Evolutionary conservation across 2,113 vertebrate species (phyloP), one percentile per base, ranked within the genome.

Genomic region (Hystrix cristata): DNA sequence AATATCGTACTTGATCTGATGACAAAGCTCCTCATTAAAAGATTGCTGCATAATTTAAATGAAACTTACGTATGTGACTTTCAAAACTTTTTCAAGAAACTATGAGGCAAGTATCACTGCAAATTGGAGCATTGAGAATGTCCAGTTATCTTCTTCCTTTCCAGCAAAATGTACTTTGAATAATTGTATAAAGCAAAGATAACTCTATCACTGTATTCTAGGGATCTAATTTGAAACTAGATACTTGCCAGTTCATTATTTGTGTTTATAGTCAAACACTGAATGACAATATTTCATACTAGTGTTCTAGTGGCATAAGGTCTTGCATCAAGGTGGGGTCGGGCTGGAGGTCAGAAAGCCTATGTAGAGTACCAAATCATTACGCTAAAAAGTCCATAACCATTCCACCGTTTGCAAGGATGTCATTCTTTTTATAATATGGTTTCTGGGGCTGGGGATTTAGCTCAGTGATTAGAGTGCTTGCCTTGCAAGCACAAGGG

Each of bases 41-140:
- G 96, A 95, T 97, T 97, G 98, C 98, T 98, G 98, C 98, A 95
- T 98, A 98, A 98, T 98, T 98, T 98, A 98, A 98, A 97, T 97
- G 98, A 98, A 97, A 98, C 92, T 92, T 90, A 92, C 98, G 98
- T 99, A 98, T 97, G 98, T 98, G 98, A 94, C 98, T 98, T 97
- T 96, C 90, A 98, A 90, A 97, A 98, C 97, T 97, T 93, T 98
- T 98, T 96, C 97, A 94, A 97, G 97, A 96, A 98, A 96, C 0
- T 94, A 98, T 94, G 94, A 67, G 95, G 97, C 98, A 97, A 98
- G 97, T 97, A 97, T 97, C 97, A 97, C 95, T 95, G 98, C 98
- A 95, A 95, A 97, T 74, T n/a, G 96, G 97, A 98, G 78, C 0
- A 0, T 91, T 94, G 97, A 97, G 97, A 98, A 96, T 97, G 96